phyloP scores from a whole-genome alignment of 2,113 vertebrate genomes.

The Formicarius rufipectus region DNA sequence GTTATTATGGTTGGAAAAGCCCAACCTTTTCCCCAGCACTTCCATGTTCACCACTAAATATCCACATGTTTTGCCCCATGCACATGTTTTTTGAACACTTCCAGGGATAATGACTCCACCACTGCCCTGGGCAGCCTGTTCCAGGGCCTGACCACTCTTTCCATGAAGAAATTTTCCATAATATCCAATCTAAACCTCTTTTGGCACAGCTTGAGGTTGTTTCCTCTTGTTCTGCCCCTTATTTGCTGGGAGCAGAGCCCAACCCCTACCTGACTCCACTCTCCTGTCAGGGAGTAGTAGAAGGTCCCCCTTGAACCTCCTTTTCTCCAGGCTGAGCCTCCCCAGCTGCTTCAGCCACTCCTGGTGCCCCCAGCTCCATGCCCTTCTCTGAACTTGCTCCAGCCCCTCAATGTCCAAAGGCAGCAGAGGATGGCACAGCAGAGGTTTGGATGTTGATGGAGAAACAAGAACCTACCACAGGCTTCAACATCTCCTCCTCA shows the following conservation, averaged over 20 bases:
- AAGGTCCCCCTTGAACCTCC: neutral
- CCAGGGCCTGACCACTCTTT: neutral
- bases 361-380: neutral
- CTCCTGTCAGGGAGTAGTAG: neutral
- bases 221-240: neutral
- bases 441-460: neutral
- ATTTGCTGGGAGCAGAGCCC: neutral
- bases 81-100: neutral
- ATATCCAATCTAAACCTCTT: neutral
- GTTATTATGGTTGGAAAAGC: neutral
- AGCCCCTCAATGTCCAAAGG: neutral
- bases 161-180: neutral
- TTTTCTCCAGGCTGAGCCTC: neutral
- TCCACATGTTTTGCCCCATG: neutral
- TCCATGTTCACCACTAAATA: neutral
- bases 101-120: neutral
- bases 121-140: neutral
- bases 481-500: accelerated
- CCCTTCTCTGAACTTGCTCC: neutral
- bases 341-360: neutral
- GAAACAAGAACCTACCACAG: neutral
- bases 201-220: neutral
- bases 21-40: neutral
- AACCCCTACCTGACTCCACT: neutral
- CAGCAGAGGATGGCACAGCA: accelerated